Percentiles rank a stretch among this genome's conserved stretches.
These are phyloP conservation scores for Eleutherodactylus coqui DNA, from an alignment of 2,797 vertebrate genomes.

Conservation along the genomic window DNA sequence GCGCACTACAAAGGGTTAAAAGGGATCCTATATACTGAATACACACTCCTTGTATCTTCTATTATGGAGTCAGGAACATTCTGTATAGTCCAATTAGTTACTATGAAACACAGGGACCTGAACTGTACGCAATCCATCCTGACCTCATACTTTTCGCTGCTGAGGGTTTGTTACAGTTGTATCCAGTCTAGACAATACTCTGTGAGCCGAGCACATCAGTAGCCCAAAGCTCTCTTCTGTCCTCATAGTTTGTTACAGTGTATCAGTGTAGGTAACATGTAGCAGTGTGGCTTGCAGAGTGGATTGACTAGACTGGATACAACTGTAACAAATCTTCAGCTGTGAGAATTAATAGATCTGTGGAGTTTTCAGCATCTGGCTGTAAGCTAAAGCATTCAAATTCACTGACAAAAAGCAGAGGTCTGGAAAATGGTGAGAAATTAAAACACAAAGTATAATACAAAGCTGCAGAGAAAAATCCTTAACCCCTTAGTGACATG, in stretches of 20 bases:
- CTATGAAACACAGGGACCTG: too few relatives aligned
- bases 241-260: not conserved
- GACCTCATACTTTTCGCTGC: not conserved
- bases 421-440: not conserved
- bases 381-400: too few relatives aligned
- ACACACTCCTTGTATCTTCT: too few relatives aligned
- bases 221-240: not conserved
- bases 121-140: not conserved
- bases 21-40: not conserved
- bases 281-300: too few relatives aligned
- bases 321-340: not conserved
- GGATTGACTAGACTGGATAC: not conserved
- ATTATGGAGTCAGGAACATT: too few relatives aligned
- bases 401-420: slow-evolving; percentile 1
- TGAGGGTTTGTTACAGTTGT: not conserved
- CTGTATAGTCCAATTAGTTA: too few relatives aligned
- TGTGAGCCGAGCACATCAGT: too few relatives aligned
- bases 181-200: not conserved
- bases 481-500: too few relatives aligned
- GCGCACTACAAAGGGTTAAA: not conserved
- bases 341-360: not conserved
- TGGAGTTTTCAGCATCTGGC: not conserved
- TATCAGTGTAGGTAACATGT: not conserved
- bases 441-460: too few relatives aligned
- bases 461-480: too few relatives aligned